These are phyloP conservation scores for Catostylus mosaicus DNA, from an alignment of 30 jellyfish, hydroid and myxozoan genomes.

Conservation along the genomic window DNA sequence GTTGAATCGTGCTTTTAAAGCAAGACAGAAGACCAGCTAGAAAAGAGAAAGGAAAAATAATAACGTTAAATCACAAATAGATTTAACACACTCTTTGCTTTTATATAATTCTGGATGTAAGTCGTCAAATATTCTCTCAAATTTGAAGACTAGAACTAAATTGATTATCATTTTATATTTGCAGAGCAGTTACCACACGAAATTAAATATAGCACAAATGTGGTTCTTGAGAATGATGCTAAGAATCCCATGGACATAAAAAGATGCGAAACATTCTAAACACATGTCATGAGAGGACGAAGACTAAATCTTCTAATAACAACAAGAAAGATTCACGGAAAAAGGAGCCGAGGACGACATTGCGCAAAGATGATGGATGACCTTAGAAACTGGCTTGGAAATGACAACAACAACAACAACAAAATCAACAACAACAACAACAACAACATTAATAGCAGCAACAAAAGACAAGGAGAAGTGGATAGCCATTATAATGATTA, in stretches of 20 bases:
- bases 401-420: background rate
- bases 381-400: background rate
- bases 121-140: no score
- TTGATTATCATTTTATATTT: no score
- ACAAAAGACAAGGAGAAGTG: no score
- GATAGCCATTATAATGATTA: no score
- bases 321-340: background rate
- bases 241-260: background rate
- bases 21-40: constrained; percentile 87
- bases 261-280: background rate
- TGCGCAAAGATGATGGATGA: background rate
- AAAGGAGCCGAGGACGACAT: background rate
- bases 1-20: constrained; percentile 58
- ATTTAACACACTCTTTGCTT: no score
- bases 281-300: background rate
- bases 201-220: background rate
- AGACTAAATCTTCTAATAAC: background rate
- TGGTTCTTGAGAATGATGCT: background rate
- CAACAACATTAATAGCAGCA: no score
- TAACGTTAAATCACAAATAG: background rate
- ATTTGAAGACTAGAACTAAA: no score
- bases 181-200: no score
- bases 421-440: no score
- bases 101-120: no score
- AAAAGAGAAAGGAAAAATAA: constrained; percentile 6